phyloP scores from a whole-genome alignment of 2,888 invertebrate species.

The Octonoba sinensis region DNA sequence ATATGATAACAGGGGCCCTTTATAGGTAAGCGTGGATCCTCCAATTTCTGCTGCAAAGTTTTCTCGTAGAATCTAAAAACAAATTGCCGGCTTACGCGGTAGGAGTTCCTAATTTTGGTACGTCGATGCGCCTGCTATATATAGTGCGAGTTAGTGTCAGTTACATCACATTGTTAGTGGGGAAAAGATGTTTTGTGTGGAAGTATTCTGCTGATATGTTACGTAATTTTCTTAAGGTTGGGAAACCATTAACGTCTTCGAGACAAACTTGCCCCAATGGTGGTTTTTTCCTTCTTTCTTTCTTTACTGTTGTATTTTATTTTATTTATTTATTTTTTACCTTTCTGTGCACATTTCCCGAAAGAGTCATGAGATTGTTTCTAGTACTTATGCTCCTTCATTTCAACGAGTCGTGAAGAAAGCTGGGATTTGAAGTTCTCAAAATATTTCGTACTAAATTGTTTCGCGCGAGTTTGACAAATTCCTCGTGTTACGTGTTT shows the following conservation, averaged over 20 bases:
- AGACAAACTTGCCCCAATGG: no score
- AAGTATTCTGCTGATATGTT: background rate
- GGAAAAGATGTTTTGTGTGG: background rate
- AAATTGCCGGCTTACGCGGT: background rate
- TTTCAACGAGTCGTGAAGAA: no score
- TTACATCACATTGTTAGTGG: constrained; percentile 8
- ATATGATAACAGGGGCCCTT: constrained; percentile 16
- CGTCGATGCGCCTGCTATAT: constrained; percentile 2
- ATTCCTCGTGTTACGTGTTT: no score
- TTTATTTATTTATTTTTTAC: no score
- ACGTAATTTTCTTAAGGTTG: background rate
- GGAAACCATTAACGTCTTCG: background rate
- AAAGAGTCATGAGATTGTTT: no score
- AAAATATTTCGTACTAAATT: no score
- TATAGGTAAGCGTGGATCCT: constrained; percentile 1
- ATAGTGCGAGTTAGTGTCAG: background rate
- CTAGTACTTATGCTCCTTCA: no score
- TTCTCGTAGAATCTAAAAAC: constrained; percentile 2
- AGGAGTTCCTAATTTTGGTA: constrained; percentile 12
- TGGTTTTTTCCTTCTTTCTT: no score
- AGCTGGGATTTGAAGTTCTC: no score
- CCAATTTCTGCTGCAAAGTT: background rate
- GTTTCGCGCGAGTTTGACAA: no score
- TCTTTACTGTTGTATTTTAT: no score
- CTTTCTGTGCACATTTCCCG: no score